A percentile compares a stretch with the other conserved stretches of the same genome.
These are phyloP conservation scores for Drosophila sproati DNA, from an alignment of 1,140 invertebrate genomes.

Conservation along the genomic window DNA sequence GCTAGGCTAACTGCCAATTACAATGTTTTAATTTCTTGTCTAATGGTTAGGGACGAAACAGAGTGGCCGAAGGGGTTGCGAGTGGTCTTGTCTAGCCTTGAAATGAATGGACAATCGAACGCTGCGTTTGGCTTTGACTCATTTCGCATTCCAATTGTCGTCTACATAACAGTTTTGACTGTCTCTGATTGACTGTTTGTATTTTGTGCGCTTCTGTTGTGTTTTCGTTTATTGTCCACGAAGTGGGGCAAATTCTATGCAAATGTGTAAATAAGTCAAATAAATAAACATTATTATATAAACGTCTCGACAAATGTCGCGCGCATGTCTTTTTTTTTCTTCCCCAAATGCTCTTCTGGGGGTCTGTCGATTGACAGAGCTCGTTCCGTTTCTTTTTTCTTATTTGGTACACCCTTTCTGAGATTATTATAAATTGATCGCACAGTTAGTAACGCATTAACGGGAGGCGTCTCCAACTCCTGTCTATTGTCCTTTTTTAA, in stretches of 20 bases:
- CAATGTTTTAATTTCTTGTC: neutral
- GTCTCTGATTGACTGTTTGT: slow-evolving; percentile 48
- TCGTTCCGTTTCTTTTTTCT: slow-evolving; percentile 47
- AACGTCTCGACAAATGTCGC: slow-evolving; percentile 58
- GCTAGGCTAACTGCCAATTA: slow-evolving; percentile 47
- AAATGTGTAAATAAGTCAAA: slow-evolving; percentile 57
- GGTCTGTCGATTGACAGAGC: slow-evolving; percentile 36
- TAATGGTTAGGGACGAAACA: neutral
- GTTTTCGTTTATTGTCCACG: slow-evolving; percentile 52
- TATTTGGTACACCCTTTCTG: slow-evolving; percentile 3
- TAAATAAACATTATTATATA: slow-evolving; percentile 83
- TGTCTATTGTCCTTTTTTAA: no score
- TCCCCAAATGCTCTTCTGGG: slow-evolving; percentile 13
- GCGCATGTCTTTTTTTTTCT: slow-evolving; percentile 9
- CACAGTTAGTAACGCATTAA: neutral
- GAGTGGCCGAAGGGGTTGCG: neutral
- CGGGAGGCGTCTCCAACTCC: no score
- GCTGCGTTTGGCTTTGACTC: slow-evolving; percentile 53
- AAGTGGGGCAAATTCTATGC: slow-evolving; percentile 82
- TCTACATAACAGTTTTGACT: slow-evolving; percentile 37
- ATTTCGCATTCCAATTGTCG: slow-evolving; percentile 66
- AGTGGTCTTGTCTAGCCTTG: slow-evolving; percentile 46
- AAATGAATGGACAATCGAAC: slow-evolving; percentile 72
- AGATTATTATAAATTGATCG: slow-evolving; percentile 8
- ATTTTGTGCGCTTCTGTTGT: slow-evolving; percentile 27